These are phyloP conservation scores for Catocala nupta DNA, from an alignment of 2,888 invertebrate genomes.

Conservation along the genomic window DNA sequence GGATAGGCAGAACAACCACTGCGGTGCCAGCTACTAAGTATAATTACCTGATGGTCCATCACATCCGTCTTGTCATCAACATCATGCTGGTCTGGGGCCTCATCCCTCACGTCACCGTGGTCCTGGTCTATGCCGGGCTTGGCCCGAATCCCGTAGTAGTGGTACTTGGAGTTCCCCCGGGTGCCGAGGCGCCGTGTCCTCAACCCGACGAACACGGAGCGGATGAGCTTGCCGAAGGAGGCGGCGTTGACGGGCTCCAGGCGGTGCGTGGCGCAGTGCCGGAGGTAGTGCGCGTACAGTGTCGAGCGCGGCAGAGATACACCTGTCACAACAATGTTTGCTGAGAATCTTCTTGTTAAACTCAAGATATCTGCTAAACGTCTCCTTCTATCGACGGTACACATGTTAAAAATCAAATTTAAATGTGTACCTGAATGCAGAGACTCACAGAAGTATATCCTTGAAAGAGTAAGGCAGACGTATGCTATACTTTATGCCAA, in stretches of 20 bases:
- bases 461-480: no score
- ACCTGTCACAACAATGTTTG: constrained; percentile 63
- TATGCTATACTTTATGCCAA: no score
- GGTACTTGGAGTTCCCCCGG: constrained; percentile 99
- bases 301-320: constrained; percentile 98
- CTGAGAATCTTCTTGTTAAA: no score
- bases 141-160: constrained; percentile 99
- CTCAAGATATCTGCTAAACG: no score
- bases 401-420: no score
- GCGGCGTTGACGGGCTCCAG: constrained; percentile 99
- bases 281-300: constrained; percentile 98
- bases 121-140: constrained; percentile 85
- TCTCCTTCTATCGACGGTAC: no score
- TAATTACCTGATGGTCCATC: constrained; percentile 57
- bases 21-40: not conserved
- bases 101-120: constrained; percentile 37
- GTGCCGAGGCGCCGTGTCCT: constrained; percentile 98
- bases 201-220: constrained; percentile 98
- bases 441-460: no score
- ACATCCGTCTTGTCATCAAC: constrained; percentile 59
- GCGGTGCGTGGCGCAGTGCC: constrained; percentile 97
- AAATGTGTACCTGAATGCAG: no score
- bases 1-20: not conserved
- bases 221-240: constrained; percentile 99
- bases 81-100: constrained; percentile 44